Conservation (phyloP, 1,140 invertebrate genomes). For the Ooceraea biroi region DNA sequence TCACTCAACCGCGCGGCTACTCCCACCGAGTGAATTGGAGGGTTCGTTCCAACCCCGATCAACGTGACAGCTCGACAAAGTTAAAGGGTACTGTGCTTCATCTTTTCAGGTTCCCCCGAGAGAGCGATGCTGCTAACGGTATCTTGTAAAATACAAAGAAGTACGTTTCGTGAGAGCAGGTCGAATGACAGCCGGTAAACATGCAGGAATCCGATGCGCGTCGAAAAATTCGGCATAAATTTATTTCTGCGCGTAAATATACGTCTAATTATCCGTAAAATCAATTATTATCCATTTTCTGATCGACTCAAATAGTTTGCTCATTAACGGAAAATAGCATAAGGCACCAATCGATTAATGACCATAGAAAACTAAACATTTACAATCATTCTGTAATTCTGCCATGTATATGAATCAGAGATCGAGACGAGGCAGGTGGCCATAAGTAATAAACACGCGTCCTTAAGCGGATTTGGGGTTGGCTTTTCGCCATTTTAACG, state of each 20-base stretch:
- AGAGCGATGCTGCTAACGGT: slow-evolving; percentile 49
- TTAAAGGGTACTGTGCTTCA: slow-evolving; percentile 71
- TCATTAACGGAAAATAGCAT: background rate
- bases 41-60: slow-evolving; percentile 72
- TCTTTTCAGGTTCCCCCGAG: slow-evolving; percentile 63
- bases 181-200: background rate
- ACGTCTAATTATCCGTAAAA: background rate
- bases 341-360: background rate
- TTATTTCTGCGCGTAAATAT: background rate
- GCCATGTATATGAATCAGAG: slow-evolving; percentile 41
- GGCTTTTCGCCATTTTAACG: slow-evolving; percentile 85
- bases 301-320: background rate
- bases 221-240: background rate
- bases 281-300: background rate
- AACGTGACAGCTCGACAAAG: slow-evolving; percentile 73
- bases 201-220: background rate
- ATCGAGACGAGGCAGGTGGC: slow-evolving; percentile 79
- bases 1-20: slow-evolving; percentile 74
- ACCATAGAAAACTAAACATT: background rate
- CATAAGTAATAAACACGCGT: slow-evolving; percentile 85
- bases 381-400: background rate
- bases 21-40: slow-evolving; percentile 75
- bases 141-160: slow-evolving; percentile 56
- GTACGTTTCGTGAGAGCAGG: slow-evolving; percentile 51
- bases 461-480: slow-evolving; percentile 83